A percentile compares a stretch with the other conserved stretches of the same genome.
Conservation (phyloP, 2,113 vertebrate genomes). For the Petaurus breviceps region DNA sequence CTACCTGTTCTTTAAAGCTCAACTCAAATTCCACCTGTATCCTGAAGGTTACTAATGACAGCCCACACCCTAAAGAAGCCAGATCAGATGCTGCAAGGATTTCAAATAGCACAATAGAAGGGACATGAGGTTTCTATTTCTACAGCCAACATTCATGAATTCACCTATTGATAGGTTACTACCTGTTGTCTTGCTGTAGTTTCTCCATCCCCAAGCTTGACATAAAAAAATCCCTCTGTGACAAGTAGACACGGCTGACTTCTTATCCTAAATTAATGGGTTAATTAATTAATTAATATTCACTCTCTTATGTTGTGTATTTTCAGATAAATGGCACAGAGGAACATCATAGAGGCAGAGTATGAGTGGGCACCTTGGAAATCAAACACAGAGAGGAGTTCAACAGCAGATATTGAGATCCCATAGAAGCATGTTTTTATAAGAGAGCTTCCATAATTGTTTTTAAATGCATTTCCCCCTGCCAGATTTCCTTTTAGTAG, state of each 20-base stretch:
- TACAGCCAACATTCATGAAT: background rate
- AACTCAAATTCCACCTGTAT: background rate
- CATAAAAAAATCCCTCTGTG: background rate
- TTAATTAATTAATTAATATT: constrained; percentile 63
- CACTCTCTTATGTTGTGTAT: constrained; percentile 60
- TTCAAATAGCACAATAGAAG: background rate
- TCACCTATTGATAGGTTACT: background rate
- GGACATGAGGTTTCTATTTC: background rate
- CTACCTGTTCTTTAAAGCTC: constrained; percentile 2
- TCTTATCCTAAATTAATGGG: constrained; percentile 51
- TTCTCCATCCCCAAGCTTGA: background rate
- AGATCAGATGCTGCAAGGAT: background rate
- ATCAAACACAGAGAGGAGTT: constrained; percentile 47
- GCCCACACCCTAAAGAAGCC: background rate
- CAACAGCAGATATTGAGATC: constrained; percentile 49
- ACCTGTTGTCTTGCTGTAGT: background rate
- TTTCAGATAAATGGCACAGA: constrained; percentile 65
- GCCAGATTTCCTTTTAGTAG: constrained; percentile 53
- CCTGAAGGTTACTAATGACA: no score
- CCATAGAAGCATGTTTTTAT: constrained; percentile 30
- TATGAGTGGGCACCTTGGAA: background rate
- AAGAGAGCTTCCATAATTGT: background rate
- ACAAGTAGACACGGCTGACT: constrained; percentile 65
- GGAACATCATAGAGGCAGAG: constrained; percentile 50
- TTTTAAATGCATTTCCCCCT: constrained; percentile 35